A percentile compares a stretch with the other conserved stretches of the same genome.
Evolutionary conservation across 2,888 invertebrate genomes (phyloP).

Genomic region (Ischnura elegans): DNA sequence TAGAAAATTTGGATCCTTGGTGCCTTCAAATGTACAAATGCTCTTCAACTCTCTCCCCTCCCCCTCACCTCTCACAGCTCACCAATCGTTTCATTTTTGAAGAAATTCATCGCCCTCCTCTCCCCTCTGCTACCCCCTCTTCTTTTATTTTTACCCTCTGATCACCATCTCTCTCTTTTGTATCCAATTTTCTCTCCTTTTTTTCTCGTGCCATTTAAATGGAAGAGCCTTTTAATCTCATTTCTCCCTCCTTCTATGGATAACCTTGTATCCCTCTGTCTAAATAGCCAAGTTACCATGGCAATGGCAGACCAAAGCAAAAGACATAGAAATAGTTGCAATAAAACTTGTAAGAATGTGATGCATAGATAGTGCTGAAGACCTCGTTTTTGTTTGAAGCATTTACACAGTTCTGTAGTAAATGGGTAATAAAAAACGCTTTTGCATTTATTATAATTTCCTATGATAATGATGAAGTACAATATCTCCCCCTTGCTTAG

Average conservation of each 20-base stretch:
- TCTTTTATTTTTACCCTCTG: conserved; percentile 33
- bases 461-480: conserved; percentile 40
- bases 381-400: conserved; percentile 48
- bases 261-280: conserved; percentile 10
- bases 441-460: conserved; percentile 54
- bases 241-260: conserved; percentile 6
- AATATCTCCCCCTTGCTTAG: conserved; percentile 36
- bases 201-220: conserved; percentile 30
- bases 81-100: conserved; percentile 21
- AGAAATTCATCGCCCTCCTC: conserved; percentile 20
- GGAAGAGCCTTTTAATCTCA: neutral
- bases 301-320: conserved; percentile 67
- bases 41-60: conserved; percentile 51
- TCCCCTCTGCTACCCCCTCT: conserved; percentile 42
- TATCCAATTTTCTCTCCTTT: neutral
- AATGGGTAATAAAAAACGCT: conserved; percentile 42
- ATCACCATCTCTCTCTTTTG: neutral
- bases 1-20: conserved; percentile 66
- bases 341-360: conserved; percentile 60
- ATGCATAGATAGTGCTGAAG: conserved; percentile 45
- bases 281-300: conserved; percentile 64
- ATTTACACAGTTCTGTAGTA: conserved; percentile 27
- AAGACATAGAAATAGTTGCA: conserved; percentile 62
- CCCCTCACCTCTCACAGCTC: conserved; percentile 47
- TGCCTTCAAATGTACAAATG: conserved; percentile 67